Evolutionary conservation across 2,113 vertebrate genomes (phyloP).

Genomic region (Taxidea taxus): DNA sequence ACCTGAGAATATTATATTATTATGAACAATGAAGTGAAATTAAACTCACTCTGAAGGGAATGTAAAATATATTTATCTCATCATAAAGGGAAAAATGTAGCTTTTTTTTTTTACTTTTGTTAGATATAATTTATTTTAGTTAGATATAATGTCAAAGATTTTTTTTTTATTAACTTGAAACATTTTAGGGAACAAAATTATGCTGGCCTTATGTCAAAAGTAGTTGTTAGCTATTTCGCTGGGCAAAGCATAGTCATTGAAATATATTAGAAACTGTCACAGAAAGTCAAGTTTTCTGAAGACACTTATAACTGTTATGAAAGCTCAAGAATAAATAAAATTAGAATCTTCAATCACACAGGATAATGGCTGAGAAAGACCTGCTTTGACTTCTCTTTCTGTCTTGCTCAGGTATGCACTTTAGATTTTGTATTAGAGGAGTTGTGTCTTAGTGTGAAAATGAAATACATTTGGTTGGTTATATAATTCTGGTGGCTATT

Average conservation of each 20-base stretch:
- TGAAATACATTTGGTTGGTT: slow-evolving; percentile 59
- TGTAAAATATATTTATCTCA: not conserved
- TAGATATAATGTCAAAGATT: not conserved
- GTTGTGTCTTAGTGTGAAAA: slow-evolving; percentile 54
- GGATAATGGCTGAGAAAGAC: not conserved
- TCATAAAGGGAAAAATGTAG: not conserved
- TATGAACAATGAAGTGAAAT: not conserved
- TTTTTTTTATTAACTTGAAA: slow-evolving; percentile 21
- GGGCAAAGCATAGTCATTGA: not conserved
- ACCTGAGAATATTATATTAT: not conserved
- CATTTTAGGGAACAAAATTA: slow-evolving; percentile 42
- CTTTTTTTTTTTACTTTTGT: slow-evolving; percentile 15
- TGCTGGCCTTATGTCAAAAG: not conserved
- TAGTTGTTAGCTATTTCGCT: slow-evolving; percentile 26
- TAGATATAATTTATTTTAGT: not conserved
- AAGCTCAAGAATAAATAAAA: slow-evolving; percentile 42
- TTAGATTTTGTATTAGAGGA: slow-evolving; percentile 64
- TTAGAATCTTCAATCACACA: not conserved
- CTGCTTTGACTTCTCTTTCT: slow-evolving; percentile 39
- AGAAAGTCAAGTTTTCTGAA: not conserved
- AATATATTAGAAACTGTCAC: not conserved
- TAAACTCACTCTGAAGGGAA: not conserved
- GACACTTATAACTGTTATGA: not conserved
- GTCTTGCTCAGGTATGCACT: slow-evolving; percentile 49
- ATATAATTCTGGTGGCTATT: slow-evolving; percentile 50